Evolutionary conservation across 1,140 invertebrate species (phyloP).

Genomic region (Zelostemma sp.): DNA sequence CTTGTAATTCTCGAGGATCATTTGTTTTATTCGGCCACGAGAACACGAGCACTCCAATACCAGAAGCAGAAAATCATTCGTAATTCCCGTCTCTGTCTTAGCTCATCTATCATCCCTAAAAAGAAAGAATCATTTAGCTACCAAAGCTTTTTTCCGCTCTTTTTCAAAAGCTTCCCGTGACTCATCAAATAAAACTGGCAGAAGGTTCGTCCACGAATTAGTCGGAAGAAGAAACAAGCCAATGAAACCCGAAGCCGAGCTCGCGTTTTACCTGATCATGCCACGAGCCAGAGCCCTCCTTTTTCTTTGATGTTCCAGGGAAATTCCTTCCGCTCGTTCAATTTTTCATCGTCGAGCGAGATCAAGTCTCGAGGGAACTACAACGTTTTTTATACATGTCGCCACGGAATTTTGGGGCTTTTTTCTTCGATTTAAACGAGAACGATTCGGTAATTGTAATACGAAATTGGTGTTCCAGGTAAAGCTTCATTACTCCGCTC

Average conservation of each 20-base stretch:
- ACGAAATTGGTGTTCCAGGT: too few relatives aligned
- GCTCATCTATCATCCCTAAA: slow-evolving; percentile 36
- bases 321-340: neutral
- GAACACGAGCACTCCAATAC: slow-evolving; percentile 13
- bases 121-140: slow-evolving; percentile 31
- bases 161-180: slow-evolving; percentile 1
- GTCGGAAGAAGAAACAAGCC: slow-evolving; percentile 18
- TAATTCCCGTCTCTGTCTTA: slow-evolving; percentile 20
- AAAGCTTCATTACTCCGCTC: too few relatives aligned
- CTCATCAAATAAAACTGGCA: neutral
- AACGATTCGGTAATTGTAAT: too few relatives aligned
- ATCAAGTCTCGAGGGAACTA: too few relatives aligned
- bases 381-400: too few relatives aligned
- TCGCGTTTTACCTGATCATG: neutral
- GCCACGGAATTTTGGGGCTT: too few relatives aligned
- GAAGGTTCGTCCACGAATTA: slow-evolving; percentile 18
- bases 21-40: neutral
- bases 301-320: neutral
- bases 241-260: slow-evolving; percentile 17
- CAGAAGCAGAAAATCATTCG: slow-evolving; percentile 39
- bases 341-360: neutral
- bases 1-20: neutral
- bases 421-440: too few relatives aligned
- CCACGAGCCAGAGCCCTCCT: neutral
- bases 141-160: slow-evolving; percentile 12